Evolutionary conservation across 2,797 vertebrate species (phyloP).

Genomic region (Phyllotis vaccarum): DNA sequence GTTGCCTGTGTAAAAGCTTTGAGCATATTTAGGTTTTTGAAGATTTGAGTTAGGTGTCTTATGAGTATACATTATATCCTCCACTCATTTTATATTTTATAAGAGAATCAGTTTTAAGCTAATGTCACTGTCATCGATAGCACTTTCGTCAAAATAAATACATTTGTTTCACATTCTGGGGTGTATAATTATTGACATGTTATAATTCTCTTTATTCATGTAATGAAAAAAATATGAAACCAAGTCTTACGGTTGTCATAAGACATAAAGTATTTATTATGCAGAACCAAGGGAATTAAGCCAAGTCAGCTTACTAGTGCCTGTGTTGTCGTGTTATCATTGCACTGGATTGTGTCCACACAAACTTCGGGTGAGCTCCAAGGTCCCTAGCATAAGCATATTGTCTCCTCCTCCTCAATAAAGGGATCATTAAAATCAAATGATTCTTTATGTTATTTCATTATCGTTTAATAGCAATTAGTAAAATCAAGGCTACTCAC

Average conservation of each 20-base stretch:
- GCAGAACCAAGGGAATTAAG: not conserved
- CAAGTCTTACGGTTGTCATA: not conserved
- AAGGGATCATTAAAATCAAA: not conserved
- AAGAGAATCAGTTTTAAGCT: not conserved
- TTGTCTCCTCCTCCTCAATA: not conserved
- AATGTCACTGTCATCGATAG: not conserved
- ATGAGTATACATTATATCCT: too few species aligned
- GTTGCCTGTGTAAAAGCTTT: not conserved
- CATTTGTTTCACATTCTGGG: not conserved
- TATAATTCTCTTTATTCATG: not conserved
- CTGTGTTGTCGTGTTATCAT: not conserved
- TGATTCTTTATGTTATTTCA: not conserved
- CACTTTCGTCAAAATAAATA: not conserved
- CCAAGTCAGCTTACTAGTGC: not conserved
- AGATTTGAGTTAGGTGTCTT: not conserved
- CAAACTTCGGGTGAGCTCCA: not conserved
- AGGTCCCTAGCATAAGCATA: not conserved
- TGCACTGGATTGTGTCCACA: not conserved
- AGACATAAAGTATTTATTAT: not conserved
- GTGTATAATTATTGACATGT: not conserved
- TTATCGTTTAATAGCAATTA: not conserved
- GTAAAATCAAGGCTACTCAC: not conserved
- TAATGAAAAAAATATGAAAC: not conserved
- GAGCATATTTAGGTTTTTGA: not conserved
- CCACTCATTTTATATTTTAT: not conserved